Evolutionary conservation across 1,140 invertebrate genomes (phyloP).

Genomic region (Zaprionus tsacasi): DNA sequence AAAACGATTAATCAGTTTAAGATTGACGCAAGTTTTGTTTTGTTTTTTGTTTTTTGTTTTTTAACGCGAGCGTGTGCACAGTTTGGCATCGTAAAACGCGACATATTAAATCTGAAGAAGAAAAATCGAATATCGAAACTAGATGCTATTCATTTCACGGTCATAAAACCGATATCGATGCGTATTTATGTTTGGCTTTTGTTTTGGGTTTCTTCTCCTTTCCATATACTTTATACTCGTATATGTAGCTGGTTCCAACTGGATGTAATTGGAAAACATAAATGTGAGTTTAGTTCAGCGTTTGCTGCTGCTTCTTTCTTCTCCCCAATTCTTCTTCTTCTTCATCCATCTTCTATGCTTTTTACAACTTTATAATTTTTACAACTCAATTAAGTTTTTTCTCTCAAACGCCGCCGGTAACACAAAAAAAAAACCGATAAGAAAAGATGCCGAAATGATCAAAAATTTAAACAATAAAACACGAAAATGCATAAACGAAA

Average conservation of each 20-base stretch:
- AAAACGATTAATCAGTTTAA: background rate
- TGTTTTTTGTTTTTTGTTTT: too few relatives aligned
- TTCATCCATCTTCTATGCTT: conserved; percentile 28
- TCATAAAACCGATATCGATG: conserved; percentile 63
- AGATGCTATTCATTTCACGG: conserved; percentile 72
- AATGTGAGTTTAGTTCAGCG: conserved; percentile 56
- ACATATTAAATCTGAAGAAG: conserved; percentile 45
- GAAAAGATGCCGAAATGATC: conserved; percentile 46
- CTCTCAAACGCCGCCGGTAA: conserved; percentile 63
- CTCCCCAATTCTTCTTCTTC: background rate
- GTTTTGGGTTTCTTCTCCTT: conserved; percentile 38
- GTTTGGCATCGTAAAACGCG: conserved; percentile 58
- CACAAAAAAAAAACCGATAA: conserved; percentile 23
- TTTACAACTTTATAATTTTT: conserved; percentile 83
- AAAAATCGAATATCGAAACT: conserved; percentile 49
- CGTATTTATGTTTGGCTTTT: conserved; percentile 67
- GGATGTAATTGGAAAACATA: conserved; percentile 61
- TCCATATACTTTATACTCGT: background rate
- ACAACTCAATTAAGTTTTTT: conserved; percentile 81
- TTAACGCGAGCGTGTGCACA: background rate
- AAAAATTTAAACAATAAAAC: conserved; percentile 75
- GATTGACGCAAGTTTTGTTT: background rate
- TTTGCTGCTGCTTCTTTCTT: conserved; percentile 29
- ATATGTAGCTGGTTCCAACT: conserved; percentile 61
- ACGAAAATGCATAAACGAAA: conserved; percentile 77